A percentile compares a stretch with the other conserved stretches of the same genome.
Conservation (phyloP, 2,113 vertebrate species). For the Meles meles region DNA sequence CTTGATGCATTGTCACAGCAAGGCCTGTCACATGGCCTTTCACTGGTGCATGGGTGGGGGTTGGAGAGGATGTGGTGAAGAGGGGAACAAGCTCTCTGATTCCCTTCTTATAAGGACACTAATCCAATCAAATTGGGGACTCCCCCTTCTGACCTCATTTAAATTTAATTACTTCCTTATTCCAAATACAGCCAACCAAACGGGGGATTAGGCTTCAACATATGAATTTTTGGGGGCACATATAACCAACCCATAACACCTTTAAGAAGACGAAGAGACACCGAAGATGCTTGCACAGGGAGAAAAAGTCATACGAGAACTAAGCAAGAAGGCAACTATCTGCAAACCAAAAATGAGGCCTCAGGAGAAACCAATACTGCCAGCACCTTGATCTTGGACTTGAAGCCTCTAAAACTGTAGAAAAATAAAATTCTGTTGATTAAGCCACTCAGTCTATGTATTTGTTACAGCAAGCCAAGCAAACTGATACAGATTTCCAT, state of each 20-base stretch:
- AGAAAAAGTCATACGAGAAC: neutral
- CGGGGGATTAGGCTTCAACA: neutral
- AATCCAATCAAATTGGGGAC: neutral
- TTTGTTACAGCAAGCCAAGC: neutral
- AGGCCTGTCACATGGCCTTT: neutral
- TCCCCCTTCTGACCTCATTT: neutral
- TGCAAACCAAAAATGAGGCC: neutral
- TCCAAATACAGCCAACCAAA: neutral
- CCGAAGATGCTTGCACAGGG: neutral
- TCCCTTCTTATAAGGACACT: neutral
- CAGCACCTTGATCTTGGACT: neutral
- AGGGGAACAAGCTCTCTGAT: neutral
- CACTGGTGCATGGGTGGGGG: neutral
- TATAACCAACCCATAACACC: neutral
- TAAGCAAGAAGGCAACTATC: neutral
- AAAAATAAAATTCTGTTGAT: neutral
- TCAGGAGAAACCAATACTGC: neutral
- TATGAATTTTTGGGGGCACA: neutral
- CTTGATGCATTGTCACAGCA: neutral
- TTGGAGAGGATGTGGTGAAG: neutral
- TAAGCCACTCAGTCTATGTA: neutral
- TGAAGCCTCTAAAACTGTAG: neutral
- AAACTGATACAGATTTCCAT: neutral
- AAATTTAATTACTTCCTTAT: neutral
- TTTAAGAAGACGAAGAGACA: neutral